These are phyloP conservation scores for Tubiluchus corallicola DNA, from an alignment of 2,888 invertebrate species.

Conservation along the genomic window DNA sequence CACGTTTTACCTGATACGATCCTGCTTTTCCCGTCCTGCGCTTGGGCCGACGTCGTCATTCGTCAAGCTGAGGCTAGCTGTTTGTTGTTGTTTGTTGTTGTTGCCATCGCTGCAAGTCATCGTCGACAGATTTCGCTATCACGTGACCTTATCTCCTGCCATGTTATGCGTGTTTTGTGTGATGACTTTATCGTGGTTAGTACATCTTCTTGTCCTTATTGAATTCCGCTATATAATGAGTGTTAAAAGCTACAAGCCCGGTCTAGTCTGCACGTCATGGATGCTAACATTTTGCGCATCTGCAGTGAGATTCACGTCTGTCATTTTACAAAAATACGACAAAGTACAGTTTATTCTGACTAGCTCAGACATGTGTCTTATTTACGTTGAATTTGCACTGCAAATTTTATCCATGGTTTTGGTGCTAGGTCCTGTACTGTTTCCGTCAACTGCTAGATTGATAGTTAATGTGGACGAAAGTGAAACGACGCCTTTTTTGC, in stretches of 20 bases:
- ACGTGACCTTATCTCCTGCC: too few relatives aligned
- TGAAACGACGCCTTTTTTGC: slow-evolving; percentile 31
- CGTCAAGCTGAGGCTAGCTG: slow-evolving; percentile 42
- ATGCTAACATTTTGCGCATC: slow-evolving; percentile 44
- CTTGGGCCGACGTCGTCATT: too few relatives aligned
- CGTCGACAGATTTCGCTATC: too few relatives aligned
- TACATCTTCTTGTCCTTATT: slow-evolving; percentile 55
- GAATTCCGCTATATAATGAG: slow-evolving; percentile 37
- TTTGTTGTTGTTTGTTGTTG: too few relatives aligned
- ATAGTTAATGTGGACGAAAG: slow-evolving; percentile 40
- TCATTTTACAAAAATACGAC: slow-evolving; percentile 26
- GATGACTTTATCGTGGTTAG: slow-evolving; percentile 55
- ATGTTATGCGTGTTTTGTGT: slow-evolving; percentile 44
- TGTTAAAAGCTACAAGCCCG: slow-evolving; percentile 52
- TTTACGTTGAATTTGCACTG: slow-evolving; percentile 14
- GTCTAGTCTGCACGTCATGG: slow-evolving; percentile 47
- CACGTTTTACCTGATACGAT: slow-evolving; percentile 59
- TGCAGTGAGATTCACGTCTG: slow-evolving; percentile 47
- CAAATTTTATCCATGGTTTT: slow-evolving; percentile 28
- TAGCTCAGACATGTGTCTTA: not conserved
- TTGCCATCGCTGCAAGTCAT: too few relatives aligned
- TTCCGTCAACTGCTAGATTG: slow-evolving; percentile 33
- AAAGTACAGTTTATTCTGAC: not conserved
- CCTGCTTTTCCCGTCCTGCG: too few relatives aligned
- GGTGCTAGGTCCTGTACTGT: slow-evolving; percentile 39